Base-by-base conservation (phyloP, 1,140 invertebrate species). In the Lanistes nyassanus region DNA sequence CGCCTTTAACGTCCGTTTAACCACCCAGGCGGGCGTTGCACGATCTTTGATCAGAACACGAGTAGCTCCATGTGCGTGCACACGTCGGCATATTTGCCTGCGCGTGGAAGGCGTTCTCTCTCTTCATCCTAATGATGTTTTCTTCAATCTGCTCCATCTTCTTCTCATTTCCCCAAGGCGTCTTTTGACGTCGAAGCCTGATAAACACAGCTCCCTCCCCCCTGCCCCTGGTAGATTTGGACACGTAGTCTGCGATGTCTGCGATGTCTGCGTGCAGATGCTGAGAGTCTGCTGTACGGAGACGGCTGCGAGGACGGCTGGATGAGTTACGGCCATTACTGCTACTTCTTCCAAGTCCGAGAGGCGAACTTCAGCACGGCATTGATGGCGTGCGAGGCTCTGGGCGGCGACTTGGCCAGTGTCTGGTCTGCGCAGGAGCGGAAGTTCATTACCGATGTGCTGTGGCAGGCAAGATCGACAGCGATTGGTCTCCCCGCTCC, bases 251-350 rank as follows among this genome's bases (percentile, higher is more conserved):
- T 62, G 11, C 58, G 58, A 16, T 29, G 34, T 11, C 58, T 62
- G n/a, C 11, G n/a, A 7, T 65, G 23, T 37, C 6, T 36, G 62
- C 9, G 37, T 16, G 31, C 68, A 55, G 68, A 53, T 11, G n/a
- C 5, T 21, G 42, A 5, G 11, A 19, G 42, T 26, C 19, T 69
- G 67, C 62, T 64, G 26, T 21, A 26, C 16, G 47, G 62, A 9
- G 74, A 39, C 16, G 74, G 74, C 9, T 75, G 74, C 53, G 64
- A 75, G 42, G 64, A 67, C 16, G 64, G 64, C 1, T 75, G 74
- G 74, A 29, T 58, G 47, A 56, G 53, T 37, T 42, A 55, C 53
- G 65, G 64, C 11, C 42, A 67, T 31, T 67, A 66, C 53, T 75
- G 74, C 53, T 75, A 75, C 37, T 58, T 42, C 64, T 58, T 75